A percentile compares a stretch with the other conserved stretches of the same genome.
These are phyloP conservation scores for Ibycter americanus DNA, from an alignment of 2,797 vertebrate genomes.

Conservation along the genomic window DNA sequence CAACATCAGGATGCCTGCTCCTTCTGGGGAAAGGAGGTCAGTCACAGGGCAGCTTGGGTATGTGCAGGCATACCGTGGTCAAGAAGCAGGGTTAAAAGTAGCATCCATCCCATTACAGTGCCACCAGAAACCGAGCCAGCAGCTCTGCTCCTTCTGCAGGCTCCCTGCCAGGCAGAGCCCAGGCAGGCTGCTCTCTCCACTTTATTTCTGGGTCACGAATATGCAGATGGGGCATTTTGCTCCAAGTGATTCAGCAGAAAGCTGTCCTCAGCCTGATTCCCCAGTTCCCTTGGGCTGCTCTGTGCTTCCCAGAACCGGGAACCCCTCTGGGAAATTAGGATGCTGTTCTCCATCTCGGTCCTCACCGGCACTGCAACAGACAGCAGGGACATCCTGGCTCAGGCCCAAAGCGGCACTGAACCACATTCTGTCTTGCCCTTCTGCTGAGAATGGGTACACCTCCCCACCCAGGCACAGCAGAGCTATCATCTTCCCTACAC, in stretches of 20 bases:
- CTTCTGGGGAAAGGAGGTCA: not conserved
- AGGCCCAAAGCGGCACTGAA: not conserved
- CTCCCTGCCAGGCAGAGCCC: not conserved
- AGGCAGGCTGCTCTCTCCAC: not conserved
- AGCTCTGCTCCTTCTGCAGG: not conserved
- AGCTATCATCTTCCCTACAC: not conserved
- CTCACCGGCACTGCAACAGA: not conserved
- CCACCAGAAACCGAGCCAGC: not conserved
- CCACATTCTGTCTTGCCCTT: not conserved
- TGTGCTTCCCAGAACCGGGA: slow-evolving; percentile 24
- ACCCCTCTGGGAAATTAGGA: not conserved
- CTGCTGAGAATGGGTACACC: not conserved
- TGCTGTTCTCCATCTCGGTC: not conserved
- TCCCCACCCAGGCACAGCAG: not conserved
- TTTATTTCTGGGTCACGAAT: slow-evolving; percentile 27
- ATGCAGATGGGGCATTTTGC: slow-evolving; percentile 17
- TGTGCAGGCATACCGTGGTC: not conserved
- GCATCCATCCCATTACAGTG: not conserved
- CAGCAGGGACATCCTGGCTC: not conserved
- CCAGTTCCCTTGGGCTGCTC: not conserved
- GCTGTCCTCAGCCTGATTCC: slow-evolving; percentile 11
- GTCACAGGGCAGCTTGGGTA: not conserved
- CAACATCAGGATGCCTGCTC: not conserved
- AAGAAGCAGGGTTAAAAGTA: not conserved
- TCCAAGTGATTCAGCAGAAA: not conserved